phyloP scores from a whole-genome alignment of 2,888 invertebrate species.

The Holacanthella duospinosa region DNA sequence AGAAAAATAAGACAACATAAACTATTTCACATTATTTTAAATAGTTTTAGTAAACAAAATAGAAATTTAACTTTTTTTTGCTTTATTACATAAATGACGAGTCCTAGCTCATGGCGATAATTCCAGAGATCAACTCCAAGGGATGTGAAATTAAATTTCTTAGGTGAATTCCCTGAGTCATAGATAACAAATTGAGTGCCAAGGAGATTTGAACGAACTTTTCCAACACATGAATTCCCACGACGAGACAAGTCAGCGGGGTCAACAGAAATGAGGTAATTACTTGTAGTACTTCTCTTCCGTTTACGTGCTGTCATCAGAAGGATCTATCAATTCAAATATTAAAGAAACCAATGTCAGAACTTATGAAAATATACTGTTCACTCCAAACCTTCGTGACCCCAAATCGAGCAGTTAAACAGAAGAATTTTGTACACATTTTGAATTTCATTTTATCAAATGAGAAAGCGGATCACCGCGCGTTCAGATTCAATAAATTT shows the following conservation, averaged over 20 bases:
- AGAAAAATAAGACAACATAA: no score
- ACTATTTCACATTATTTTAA: background rate
- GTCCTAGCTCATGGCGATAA: conserved; percentile 73
- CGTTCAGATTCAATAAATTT: background rate
- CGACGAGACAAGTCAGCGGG: conserved; percentile 87
- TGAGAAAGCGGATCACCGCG: no score
- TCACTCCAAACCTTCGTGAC: background rate
- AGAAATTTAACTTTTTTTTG: background rate
- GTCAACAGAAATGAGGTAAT: conserved; percentile 94
- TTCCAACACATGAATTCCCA: conserved; percentile 88
- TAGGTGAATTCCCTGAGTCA: conserved; percentile 62
- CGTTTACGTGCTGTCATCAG: conserved; percentile 76
- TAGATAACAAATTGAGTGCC: conserved; percentile 95
- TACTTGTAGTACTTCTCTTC: conserved; percentile 94
- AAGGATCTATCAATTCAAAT: conserved; percentile 47
- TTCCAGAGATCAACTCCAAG: background rate
- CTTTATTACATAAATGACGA: conserved; percentile 68
- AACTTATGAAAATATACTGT: background rate
- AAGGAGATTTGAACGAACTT: conserved; percentile 84
- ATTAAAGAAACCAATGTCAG: no score
- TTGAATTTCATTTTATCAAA: no score
- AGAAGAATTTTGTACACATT: no score
- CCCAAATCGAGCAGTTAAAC: background rate
- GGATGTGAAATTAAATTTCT: conserved; percentile 5
- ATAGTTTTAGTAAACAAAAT: background rate